Evolutionary conservation across 2,113 vertebrate species (phyloP).

Genomic region (Rhinoderma darwinii): DNA sequence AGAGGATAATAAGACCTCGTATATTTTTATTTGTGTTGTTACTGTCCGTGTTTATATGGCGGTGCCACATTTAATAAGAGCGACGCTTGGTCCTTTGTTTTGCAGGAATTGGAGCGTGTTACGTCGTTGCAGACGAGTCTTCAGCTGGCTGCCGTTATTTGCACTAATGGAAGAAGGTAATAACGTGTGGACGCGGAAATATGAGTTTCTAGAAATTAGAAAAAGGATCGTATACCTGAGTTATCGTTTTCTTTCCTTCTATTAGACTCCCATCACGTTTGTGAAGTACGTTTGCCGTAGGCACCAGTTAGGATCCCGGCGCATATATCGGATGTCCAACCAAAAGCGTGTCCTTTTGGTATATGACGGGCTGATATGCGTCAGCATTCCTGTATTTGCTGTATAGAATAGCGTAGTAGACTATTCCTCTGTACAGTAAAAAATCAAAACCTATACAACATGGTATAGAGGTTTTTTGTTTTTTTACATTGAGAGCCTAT

Average conservation of each 20-base stretch:
- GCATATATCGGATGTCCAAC: too few species aligned
- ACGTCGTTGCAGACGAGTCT: constrained; percentile 91
- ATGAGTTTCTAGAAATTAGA: background rate
- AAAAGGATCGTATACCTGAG: background rate
- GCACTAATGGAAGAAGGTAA: constrained; percentile 95
- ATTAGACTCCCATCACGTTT: too few species aligned
- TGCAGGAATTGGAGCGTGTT: constrained; percentile 93
- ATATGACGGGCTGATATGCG: too few species aligned
- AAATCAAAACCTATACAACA: too few species aligned
- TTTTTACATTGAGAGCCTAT: too few species aligned
- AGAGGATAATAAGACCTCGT: background rate
- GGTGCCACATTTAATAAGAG: background rate
- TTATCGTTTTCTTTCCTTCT: background rate
- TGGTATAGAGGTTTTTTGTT: too few species aligned
- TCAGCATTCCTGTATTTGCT: background rate
- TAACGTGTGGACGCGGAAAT: background rate
- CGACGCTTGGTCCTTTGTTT: background rate
- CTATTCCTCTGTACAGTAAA: too few species aligned
- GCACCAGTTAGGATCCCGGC: too few species aligned
- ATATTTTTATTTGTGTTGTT: background rate
- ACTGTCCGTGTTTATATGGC: background rate
- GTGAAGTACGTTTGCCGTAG: too few species aligned
- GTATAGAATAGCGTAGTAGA: too few species aligned
- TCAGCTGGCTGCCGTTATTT: constrained; percentile 94
- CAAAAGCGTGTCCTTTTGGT: too few species aligned